Percentiles rank a stretch among this genome's conserved stretches.
Evolutionary conservation across 1,140 invertebrate genomes (phyloP).

Genomic region (Odontomachus brunneus): DNA sequence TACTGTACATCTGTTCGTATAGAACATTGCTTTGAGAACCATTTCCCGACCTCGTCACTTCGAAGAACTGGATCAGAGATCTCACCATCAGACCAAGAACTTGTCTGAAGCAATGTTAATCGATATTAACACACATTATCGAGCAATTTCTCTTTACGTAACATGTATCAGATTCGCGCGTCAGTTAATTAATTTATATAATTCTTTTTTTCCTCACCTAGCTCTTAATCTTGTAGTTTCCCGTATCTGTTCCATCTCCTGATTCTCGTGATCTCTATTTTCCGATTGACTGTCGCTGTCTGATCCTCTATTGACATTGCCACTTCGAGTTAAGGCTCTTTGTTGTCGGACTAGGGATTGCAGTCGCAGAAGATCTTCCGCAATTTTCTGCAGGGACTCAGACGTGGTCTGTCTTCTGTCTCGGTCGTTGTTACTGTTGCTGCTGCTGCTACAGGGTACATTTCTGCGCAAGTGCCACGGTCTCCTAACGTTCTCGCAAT

Average conservation of each 20-base stretch:
- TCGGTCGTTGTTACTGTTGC: conserved; percentile 19
- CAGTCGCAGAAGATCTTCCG: conserved; percentile 77
- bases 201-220: conserved; percentile 61
- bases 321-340: conserved; percentile 66
- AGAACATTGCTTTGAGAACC: conserved; percentile 73
- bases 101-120: conserved; percentile 69
- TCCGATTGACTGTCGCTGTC: conserved; percentile 62
- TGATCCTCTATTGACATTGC: conserved; percentile 53
- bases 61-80: conserved; percentile 81
- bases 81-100: conserved; percentile 81
- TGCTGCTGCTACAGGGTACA: conserved; percentile 12
- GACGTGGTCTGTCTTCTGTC: conserved; percentile 62
- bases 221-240: conserved; percentile 76
- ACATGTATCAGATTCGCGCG: too few relatives aligned
- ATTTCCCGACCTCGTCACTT: conserved; percentile 75
- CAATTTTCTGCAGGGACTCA: conserved; percentile 69
- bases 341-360: conserved; percentile 77
- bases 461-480: conserved; percentile 59
- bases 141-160: too few relatives aligned
- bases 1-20: conserved; percentile 78
- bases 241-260: conserved; percentile 70
- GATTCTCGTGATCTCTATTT: conserved; percentile 60
- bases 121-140: neutral
- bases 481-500: conserved; percentile 62
- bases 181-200: conserved; percentile 4